Conservation (phyloP, 2,888 invertebrate genomes). For the Cremastinae sp. region DNA sequence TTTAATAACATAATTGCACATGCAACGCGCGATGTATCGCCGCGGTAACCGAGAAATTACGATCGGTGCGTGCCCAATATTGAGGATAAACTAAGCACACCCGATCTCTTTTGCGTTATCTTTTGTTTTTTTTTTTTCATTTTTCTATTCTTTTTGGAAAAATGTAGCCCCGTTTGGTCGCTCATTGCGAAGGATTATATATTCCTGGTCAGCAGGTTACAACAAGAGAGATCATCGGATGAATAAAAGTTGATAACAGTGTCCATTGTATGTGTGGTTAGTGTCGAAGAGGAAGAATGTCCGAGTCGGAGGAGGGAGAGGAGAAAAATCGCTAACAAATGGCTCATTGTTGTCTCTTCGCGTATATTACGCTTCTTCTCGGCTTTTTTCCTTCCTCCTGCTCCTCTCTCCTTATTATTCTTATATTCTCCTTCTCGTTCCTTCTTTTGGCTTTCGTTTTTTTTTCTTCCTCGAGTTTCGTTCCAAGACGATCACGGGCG, state of each 20-base stretch:
- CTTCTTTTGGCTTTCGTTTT: conserved; percentile 5
- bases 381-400: conserved; percentile 33
- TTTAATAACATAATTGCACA: conserved; percentile 38
- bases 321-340: conserved; percentile 71
- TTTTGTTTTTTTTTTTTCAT: not conserved
- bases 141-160: not conserved
- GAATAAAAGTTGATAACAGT: conserved; percentile 75
- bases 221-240: conserved; percentile 67
- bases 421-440: conserved; percentile 17
- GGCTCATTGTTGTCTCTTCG: conserved; percentile 74
- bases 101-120: conserved; percentile 15
- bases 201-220: conserved; percentile 32
- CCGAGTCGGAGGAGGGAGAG: not conserved
- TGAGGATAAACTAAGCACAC: conserved; percentile 20
- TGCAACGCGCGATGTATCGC: conserved; percentile 5
- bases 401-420: conserved; percentile 13
- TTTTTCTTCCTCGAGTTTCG: conserved; percentile 22
- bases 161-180: not conserved
- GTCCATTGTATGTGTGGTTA: conserved; percentile 70
- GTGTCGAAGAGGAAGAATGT: conserved; percentile 65
- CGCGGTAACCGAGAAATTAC: conserved; percentile 35
- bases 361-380: conserved; percentile 53
- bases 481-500: conserved; percentile 18
- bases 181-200: conserved; percentile 19
- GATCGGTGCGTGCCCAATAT: conserved; percentile 48